These are phyloP conservation scores for Antennarius striatus DNA, from an alignment of 2,113 vertebrate genomes.

Conservation along the genomic window DNA sequence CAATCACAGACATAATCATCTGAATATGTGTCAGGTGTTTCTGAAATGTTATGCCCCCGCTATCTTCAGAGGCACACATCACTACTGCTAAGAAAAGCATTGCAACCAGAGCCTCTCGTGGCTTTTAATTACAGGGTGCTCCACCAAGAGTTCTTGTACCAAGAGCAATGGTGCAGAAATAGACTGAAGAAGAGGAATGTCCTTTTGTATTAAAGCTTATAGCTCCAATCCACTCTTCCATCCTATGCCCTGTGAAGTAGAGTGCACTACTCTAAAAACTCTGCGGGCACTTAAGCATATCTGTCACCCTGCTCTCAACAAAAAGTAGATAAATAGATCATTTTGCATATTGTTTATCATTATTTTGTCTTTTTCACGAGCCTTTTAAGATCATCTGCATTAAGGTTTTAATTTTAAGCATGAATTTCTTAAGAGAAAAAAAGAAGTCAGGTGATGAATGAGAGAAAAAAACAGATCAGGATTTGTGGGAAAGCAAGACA, in stretches of 20 bases:
- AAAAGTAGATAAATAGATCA: too few relatives aligned
- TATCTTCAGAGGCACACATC: slow-evolving; percentile 53
- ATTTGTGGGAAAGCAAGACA: too few relatives aligned
- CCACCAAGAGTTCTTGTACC: slow-evolving; percentile 58
- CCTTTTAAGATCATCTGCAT: too few relatives aligned
- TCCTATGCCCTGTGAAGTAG: slow-evolving; percentile 16
- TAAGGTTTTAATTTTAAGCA: too few relatives aligned
- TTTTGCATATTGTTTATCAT: too few relatives aligned
- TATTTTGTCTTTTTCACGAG: too few relatives aligned
- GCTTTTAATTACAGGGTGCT: slow-evolving; percentile 72
- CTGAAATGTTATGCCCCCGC: neutral
- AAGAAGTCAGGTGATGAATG: too few relatives aligned
- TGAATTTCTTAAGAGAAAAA: too few relatives aligned
- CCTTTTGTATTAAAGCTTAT: slow-evolving; percentile 51
- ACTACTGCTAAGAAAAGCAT: slow-evolving; percentile 60
- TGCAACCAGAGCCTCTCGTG: slow-evolving; percentile 51
- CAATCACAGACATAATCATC: slow-evolving; percentile 40
- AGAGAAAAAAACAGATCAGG: too few relatives aligned
- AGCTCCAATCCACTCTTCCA: slow-evolving; percentile 42
- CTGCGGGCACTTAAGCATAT: too few relatives aligned
- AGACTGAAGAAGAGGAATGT: slow-evolving; percentile 44
- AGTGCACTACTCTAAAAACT: neutral
- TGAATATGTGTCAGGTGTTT: slow-evolving; percentile 6
- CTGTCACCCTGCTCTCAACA: too few relatives aligned
- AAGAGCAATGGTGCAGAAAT: slow-evolving; percentile 55